These are phyloP conservation scores for Austrofundulus limnaeus DNA, from an alignment of 2,113 vertebrate species.

Conservation along the genomic window DNA sequence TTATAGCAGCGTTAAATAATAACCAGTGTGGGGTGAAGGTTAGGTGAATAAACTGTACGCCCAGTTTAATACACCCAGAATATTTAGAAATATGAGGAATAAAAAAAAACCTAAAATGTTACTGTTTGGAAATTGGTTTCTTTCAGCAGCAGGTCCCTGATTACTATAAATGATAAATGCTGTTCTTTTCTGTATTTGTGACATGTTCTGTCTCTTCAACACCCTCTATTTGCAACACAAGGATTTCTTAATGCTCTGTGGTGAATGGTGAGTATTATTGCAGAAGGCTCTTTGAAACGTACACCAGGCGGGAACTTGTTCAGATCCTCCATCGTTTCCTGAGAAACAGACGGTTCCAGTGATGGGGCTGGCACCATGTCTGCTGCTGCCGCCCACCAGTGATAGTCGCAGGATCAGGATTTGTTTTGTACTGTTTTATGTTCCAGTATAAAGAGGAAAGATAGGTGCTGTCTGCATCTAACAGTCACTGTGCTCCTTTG, in stretches of 20 bases:
- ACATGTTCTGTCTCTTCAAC: constrained; percentile 8
- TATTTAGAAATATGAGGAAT: constrained; percentile 3
- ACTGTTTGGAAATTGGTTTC: constrained; percentile 9
- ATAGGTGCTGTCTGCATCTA: constrained; percentile 26
- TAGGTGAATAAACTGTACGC: constrained; percentile 21
- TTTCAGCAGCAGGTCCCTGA: constrained; percentile 15
- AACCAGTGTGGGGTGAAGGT: constrained; percentile 34
- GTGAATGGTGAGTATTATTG: constrained; percentile 52
- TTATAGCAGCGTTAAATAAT: constrained; percentile 40
- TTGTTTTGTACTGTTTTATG: constrained; percentile 15
- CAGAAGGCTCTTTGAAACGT: constrained; percentile 42
- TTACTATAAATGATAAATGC: constrained; percentile 21
- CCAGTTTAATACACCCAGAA: constrained; percentile 3
- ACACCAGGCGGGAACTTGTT: constrained; percentile 34
- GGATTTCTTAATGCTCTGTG: constrained; percentile 37
- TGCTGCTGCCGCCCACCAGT: constrained; percentile 1
- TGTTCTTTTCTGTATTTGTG: neutral
- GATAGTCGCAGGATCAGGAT: constrained; percentile 19
- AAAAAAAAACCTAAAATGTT: neutral
- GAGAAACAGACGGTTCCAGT: constrained; percentile 37
- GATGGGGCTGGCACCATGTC: constrained; percentile 11
- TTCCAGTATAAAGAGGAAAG: constrained; percentile 28
- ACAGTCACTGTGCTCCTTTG: constrained; percentile 7
- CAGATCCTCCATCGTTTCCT: constrained; percentile 33
- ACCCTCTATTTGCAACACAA: constrained; percentile 14